Conservation (phyloP, 2,888 invertebrate genomes). For the Drepana falcataria region DNA sequence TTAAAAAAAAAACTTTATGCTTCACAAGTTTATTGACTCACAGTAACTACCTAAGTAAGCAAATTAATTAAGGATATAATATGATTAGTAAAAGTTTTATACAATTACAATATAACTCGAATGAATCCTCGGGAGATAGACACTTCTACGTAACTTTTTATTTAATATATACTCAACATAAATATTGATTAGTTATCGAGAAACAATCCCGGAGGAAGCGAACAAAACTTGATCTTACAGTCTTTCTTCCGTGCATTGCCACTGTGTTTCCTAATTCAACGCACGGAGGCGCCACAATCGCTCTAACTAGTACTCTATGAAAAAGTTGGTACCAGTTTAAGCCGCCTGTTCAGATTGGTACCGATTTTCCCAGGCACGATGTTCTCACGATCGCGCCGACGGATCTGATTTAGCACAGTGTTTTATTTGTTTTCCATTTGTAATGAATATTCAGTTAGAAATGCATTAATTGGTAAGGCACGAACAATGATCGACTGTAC, state of each 20-base stretch:
- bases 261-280: background rate
- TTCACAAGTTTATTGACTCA: no score
- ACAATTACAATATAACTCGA: no score
- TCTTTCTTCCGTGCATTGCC: background rate
- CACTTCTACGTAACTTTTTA: no score
- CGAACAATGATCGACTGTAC: background rate
- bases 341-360: conserved; percentile 22
- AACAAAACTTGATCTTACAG: background rate
- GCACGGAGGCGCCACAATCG: background rate
- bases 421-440: conserved; percentile 25
- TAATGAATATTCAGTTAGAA: conserved; percentile 17
- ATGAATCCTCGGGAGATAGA: no score
- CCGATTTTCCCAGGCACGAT: conserved; percentile 33
- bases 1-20: no score
- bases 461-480: conserved; percentile 1
- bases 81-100: no score
- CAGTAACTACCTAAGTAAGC: no score
- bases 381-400: conserved; percentile 35
- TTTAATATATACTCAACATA: background rate
- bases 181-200: background rate
- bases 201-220: background rate
- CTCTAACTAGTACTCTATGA: background rate
- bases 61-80: no score
- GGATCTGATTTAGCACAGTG: conserved; percentile 34
- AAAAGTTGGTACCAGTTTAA: conserved; percentile 4